Base-by-base conservation (phyloP, 92 coral and sea anemone species). In the Blastomussa wellsi region DNA sequence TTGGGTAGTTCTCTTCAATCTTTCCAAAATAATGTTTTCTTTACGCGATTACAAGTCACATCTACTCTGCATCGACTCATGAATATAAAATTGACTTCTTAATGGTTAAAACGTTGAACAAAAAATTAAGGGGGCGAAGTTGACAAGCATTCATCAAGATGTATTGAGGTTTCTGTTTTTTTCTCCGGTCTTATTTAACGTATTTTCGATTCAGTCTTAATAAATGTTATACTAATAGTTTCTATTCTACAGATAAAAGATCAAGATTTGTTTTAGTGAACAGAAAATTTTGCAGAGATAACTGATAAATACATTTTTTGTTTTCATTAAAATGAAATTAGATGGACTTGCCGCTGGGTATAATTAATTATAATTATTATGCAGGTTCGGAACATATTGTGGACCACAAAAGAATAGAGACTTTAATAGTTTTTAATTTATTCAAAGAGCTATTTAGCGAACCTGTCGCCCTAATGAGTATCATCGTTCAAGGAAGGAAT, bases 401-500 rank as follows among this genome's bases (percentile, higher is more conserved):
- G 35, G 29, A 33, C 33, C 28, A 38, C 36, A 79, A 79, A 38
- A 69, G 66, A 67, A 49, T 35, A 24, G 22, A 4, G 32, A 70
- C n/a, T 47, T 47, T 28, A 81, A 33, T 36, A 49, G 39, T 49
- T 81, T 33, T 68, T 81, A 81, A 82, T 82, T 71, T 82, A 82
- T 82, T 82, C 86, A 82, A 52, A 82, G 26, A 70, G 78, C 49
- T 44, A 28, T 69, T 81, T 51, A 22, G 51, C n/a, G 24, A 11
- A 47, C 59, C 29, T 52, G 11, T 49, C 36, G 69, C 84, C n/a
- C 59, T 24, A 65, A 38, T 79, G 20, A 59, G 32, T 81, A 51
- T 71, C 65, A 17, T 41, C 37, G 52, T 35, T 35, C 69, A n/a
- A 13, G 70, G 75, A 44, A 64, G 76, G 75, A 66, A 80, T 65